These are phyloP conservation scores for Drosophila kohkoa DNA, from an alignment of 1,140 invertebrate species.

Conservation along the genomic window DNA sequence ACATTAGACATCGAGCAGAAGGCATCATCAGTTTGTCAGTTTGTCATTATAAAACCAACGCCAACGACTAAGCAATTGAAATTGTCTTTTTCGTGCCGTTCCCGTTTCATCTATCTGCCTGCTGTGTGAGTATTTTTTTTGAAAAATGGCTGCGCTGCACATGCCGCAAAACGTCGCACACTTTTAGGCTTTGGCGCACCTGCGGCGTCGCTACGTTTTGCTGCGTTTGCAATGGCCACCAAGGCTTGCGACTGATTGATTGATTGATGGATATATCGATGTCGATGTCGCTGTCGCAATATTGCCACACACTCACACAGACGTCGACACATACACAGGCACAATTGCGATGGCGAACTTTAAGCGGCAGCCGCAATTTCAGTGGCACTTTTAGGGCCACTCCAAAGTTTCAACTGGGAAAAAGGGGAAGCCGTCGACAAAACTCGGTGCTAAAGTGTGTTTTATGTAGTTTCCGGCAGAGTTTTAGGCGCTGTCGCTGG, in stretches of 20 bases:
- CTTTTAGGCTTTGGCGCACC: conserved; percentile 41
- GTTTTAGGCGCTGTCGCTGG: conserved; percentile 61
- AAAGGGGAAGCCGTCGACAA: conserved; percentile 39
- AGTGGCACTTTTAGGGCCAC: conserved; percentile 48
- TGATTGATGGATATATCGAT: conserved; percentile 46
- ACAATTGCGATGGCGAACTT: conserved; percentile 31
- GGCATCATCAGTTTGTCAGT: conserved; percentile 44
- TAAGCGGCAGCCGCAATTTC: conserved; percentile 39
- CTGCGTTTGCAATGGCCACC: conserved; percentile 52
- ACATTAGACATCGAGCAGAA: not conserved
- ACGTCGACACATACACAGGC: not conserved
- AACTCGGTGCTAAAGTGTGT: conserved; percentile 56
- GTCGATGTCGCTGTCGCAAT: conserved; percentile 64
- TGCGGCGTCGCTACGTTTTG: conserved; percentile 52
- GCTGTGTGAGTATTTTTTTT: conserved; percentile 31
- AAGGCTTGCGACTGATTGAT: conserved; percentile 58
- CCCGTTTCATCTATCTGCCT: not conserved
- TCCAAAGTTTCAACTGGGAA: conserved; percentile 55
- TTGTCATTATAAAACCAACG: conserved; percentile 23
- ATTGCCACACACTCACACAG: not conserved
- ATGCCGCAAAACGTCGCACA: conserved; percentile 20
- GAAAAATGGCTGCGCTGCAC: conserved; percentile 65
- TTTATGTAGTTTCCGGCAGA: conserved; percentile 75
- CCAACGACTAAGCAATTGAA: conserved; percentile 55
- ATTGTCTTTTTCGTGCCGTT: conserved; percentile 47